A percentile compares a stretch with the other conserved stretches of the same genome.
These are phyloP conservation scores for Helicoverpa zea DNA, from an alignment of 1,140 invertebrate species.

Conservation along the genomic window DNA sequence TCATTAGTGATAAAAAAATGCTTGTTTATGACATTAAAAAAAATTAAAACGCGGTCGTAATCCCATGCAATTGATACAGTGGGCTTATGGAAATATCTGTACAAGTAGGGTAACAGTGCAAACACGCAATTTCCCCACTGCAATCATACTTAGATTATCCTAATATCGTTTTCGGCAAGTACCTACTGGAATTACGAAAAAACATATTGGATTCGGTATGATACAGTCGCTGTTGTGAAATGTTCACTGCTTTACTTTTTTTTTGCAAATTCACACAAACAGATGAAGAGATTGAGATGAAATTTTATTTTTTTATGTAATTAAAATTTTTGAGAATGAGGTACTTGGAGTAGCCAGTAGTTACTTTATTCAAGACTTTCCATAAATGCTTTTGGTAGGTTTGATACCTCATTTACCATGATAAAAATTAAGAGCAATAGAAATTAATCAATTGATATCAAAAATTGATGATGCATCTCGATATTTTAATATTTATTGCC, in stretches of 20 bases:
- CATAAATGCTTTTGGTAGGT: background rate
- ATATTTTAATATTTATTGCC: slow-evolving; percentile 49
- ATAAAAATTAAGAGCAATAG: slow-evolving; percentile 9
- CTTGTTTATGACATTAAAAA: background rate
- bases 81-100: slow-evolving; percentile 19
- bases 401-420: background rate
- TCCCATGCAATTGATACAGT: background rate
- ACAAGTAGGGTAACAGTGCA: slow-evolving; percentile 9
- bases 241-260: background rate
- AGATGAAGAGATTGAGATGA: background rate
- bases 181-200: slow-evolving; percentile 16
- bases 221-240: background rate
- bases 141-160: slow-evolving; percentile 69
- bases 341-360: too few relatives aligned
- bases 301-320: background rate
- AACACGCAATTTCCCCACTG: slow-evolving; percentile 49
- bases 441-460: slow-evolving; percentile 29
- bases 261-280: background rate
- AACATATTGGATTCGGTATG: slow-evolving; percentile 31
- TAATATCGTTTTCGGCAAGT: slow-evolving; percentile 63
- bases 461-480: slow-evolving; percentile 41
- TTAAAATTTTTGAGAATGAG: too few relatives aligned
- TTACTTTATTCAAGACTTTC: too few relatives aligned
- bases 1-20: too few relatives aligned
- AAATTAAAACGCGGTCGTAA: slow-evolving; percentile 6